Conservation (phyloP, 2,113 vertebrate species). For the Bufo bufo region DNA sequence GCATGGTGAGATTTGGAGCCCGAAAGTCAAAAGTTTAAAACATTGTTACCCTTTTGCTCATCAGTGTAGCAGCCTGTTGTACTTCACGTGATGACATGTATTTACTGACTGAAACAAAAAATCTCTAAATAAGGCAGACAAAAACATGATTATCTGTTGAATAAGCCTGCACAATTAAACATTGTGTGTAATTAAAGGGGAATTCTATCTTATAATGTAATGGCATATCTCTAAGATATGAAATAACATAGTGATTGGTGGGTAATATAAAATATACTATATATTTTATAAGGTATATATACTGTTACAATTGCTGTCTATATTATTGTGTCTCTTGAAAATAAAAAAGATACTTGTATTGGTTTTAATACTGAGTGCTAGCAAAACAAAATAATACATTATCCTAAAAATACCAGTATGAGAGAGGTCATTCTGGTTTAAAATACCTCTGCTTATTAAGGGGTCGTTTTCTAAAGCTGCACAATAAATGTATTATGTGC, state of each 20-base stretch:
- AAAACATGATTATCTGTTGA: background rate
- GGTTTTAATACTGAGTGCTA: background rate
- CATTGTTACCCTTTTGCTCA: no score
- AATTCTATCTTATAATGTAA: background rate
- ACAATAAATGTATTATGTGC: slow-evolving; percentile 27
- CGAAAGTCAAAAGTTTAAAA: no score
- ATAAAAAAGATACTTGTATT: background rate
- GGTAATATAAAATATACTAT: background rate
- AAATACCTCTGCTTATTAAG: slow-evolving; percentile 1
- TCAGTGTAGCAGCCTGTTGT: no score
- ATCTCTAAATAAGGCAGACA: background rate
- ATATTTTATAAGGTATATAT: background rate
- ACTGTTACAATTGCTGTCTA: background rate
- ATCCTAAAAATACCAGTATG: background rate
- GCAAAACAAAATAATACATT: background rate
- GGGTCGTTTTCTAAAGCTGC: background rate
- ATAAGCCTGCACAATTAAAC: background rate
- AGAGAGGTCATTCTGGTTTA: background rate
- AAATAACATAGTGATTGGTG: background rate
- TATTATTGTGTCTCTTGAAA: background rate
- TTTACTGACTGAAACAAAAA: background rate
- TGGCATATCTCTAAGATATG: background rate
- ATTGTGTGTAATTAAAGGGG: no score
- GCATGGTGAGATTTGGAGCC: no score
- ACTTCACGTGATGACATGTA: background rate